phyloP scores from a whole-genome alignment of 1,140 invertebrate species.

The Hycleus phaleratus region DNA sequence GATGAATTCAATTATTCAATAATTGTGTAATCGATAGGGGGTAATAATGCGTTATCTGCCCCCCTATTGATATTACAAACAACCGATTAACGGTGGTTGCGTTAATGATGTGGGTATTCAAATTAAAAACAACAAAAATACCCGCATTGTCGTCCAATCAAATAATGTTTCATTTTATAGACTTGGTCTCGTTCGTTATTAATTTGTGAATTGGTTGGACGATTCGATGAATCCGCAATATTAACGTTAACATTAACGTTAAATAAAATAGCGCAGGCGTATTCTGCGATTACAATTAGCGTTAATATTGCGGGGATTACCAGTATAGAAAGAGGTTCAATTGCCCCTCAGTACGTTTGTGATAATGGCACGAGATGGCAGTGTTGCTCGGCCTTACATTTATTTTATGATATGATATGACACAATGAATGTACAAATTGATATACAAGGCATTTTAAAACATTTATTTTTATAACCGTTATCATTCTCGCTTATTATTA shows the following conservation, averaged over 20 bases:
- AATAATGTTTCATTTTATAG: no score
- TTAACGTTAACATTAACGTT: background rate
- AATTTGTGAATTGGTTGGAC: no score
- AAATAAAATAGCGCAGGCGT: background rate
- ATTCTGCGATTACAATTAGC: slow-evolving; percentile 18
- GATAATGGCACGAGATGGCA: slow-evolving; percentile 37
- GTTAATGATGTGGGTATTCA: background rate
- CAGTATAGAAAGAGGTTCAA: background rate
- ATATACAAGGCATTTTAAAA: slow-evolving; percentile 35
- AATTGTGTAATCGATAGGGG: slow-evolving; percentile 1
- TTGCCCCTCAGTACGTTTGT: slow-evolving; percentile 14
- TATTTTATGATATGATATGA: slow-evolving; percentile 26
- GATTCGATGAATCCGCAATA: background rate
- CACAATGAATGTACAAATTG: slow-evolving; percentile 32
- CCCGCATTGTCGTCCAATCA: background rate
- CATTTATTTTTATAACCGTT: slow-evolving; percentile 13
- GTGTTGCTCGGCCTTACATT: slow-evolving; percentile 30
- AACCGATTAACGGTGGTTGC: background rate
- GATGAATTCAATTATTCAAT: slow-evolving; percentile 20
- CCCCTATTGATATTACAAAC: background rate
- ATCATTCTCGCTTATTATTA: background rate
- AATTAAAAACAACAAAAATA: background rate
- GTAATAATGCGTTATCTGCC: background rate
- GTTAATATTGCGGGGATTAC: background rate
- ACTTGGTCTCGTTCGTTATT: no score